Conservation (phyloP, 2,888 invertebrate genomes). For the Cheilosia impressa region DNA sequence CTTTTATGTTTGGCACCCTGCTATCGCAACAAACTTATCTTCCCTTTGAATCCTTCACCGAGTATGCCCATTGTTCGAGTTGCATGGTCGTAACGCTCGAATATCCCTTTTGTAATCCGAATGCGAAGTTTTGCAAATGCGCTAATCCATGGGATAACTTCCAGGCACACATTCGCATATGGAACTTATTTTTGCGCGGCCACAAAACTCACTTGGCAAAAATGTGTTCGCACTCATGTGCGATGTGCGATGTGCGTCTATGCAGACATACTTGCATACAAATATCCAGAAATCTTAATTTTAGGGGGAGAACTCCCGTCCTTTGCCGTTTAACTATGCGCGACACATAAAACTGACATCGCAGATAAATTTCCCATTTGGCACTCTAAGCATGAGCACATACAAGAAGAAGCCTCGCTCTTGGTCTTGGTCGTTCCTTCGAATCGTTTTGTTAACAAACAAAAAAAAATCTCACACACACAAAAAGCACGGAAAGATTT, state of each 20-base stretch:
- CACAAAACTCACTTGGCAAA: constrained; percentile 55
- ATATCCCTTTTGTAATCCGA: constrained; percentile 48
- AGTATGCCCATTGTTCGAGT: constrained; percentile 49
- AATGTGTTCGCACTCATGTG: constrained; percentile 59
- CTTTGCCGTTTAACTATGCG: constrained; percentile 74
- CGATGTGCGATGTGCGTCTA: constrained; percentile 5
- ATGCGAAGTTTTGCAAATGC: constrained; percentile 54
- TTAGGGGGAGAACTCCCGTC: constrained; percentile 65
- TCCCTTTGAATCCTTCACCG: constrained; percentile 29
- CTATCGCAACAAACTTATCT: constrained; percentile 52
- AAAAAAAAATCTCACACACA: background rate
- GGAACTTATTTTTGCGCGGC: constrained; percentile 61
- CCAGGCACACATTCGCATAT: constrained; percentile 39
- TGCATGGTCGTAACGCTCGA: constrained; percentile 16
- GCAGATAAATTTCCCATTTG: constrained; percentile 75
- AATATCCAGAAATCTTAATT: constrained; percentile 56
- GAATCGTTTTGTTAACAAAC: constrained; percentile 40
- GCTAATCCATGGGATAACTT: constrained; percentile 64
- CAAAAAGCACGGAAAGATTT: constrained; percentile 51
- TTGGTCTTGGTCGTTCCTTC: constrained; percentile 6
- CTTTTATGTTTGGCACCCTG: constrained; percentile 49
- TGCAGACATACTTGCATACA: background rate
- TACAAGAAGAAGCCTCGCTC: constrained; percentile 9
- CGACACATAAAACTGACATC: constrained; percentile 75
- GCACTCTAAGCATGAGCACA: constrained; percentile 24